phyloP scores from a whole-genome alignment of 2,797 vertebrate genomes.

The Taenioides sp. region DNA sequence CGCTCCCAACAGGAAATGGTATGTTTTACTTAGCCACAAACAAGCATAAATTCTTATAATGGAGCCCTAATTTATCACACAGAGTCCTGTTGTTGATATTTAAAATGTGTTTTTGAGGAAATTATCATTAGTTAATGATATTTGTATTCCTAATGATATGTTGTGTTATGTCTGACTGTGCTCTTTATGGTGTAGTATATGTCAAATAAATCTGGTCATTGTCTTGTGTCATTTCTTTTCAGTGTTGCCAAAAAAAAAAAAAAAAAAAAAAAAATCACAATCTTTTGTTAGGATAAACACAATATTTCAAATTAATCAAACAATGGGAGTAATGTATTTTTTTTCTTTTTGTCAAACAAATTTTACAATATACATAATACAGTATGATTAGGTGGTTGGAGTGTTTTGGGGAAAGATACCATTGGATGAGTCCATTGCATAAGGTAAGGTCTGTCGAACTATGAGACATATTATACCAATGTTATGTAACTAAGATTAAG shows the following conservation, averaged over 20 bases:
- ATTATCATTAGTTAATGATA: slow-evolving; percentile 55
- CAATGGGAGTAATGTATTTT: neutral
- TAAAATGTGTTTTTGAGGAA: slow-evolving; percentile 32
- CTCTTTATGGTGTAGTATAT: slow-evolving; percentile 20
- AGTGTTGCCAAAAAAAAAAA: slow-evolving; percentile 14
- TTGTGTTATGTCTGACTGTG: slow-evolving; percentile 33
- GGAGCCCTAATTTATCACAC: slow-evolving; percentile 51
- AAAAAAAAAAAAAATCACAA: too few species aligned
- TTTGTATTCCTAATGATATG: slow-evolving; percentile 45
- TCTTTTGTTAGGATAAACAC: neutral
- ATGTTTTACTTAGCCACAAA: slow-evolving; percentile 70
- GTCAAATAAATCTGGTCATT: slow-evolving; percentile 68
- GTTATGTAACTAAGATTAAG: slow-evolving; percentile 21
- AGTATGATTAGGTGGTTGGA: neutral
- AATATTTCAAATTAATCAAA: neutral
- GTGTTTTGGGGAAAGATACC: neutral
- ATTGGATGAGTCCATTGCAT: slow-evolving; percentile 17
- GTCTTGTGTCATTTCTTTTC: slow-evolving; percentile 63
- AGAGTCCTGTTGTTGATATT: slow-evolving; percentile 38
- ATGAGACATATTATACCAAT: slow-evolving; percentile 23
- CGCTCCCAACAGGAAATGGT: slow-evolving; percentile 55
- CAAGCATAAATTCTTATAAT: slow-evolving; percentile 61
- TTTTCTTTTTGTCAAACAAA: neutral
- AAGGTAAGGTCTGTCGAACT: slow-evolving; percentile 44
- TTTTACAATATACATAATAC: neutral